Conservation (phyloP, 64 coral and sea anemone genomes). For the Anthopleura sola region DNA sequence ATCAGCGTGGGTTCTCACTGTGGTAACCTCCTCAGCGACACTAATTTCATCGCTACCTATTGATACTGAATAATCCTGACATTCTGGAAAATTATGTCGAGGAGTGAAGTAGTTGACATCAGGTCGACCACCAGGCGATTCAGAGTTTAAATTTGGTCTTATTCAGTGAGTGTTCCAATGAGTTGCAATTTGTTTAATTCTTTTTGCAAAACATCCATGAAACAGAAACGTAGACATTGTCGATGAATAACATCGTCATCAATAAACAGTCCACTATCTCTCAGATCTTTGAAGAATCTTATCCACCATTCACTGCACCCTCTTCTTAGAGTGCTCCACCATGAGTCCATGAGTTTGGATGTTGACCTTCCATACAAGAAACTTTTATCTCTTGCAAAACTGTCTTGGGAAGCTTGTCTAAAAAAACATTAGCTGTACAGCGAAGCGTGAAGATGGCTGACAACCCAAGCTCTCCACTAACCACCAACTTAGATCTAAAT, state of each 20-base stretch:
- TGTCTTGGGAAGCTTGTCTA: conserved; percentile 10
- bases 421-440: conserved; percentile 34
- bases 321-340: conserved; percentile 21
- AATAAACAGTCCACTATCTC: conserved; percentile 18
- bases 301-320: conserved; percentile 28
- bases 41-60: conserved; percentile 31
- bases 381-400: conserved; percentile 40
- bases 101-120: conserved; percentile 30
- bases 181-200: conserved; percentile 38
- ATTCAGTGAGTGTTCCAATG: conserved; percentile 45
- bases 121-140: conserved; percentile 45
- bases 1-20: conserved; percentile 12
- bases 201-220: conserved; percentile 16
- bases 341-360: conserved; percentile 39
- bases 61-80: conserved; percentile 21
- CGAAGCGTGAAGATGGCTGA: no score
- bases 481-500: no score
- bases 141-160: conserved; percentile 45
- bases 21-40: conserved; percentile 24
- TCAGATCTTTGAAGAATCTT: conserved; percentile 16
- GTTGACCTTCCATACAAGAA: conserved; percentile 58
- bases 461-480: no score
- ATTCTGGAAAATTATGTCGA: background rate
- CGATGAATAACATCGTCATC: conserved; percentile 22
- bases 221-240: conserved; percentile 20